These are phyloP conservation scores for Calameuta filiformis DNA, from an alignment of 2,888 invertebrate species.

Conservation along the genomic window DNA sequence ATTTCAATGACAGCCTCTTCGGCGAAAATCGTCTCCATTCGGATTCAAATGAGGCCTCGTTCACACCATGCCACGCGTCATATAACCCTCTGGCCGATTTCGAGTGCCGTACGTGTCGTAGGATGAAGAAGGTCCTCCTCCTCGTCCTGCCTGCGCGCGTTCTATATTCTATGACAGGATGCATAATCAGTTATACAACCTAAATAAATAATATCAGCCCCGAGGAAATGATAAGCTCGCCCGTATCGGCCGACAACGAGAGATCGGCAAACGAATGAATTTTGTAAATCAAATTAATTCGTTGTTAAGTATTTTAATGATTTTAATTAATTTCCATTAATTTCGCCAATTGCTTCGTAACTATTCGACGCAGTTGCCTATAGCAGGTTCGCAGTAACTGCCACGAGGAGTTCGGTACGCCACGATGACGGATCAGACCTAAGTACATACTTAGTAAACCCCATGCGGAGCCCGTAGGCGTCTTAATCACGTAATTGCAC, in stretches of 20 bases:
- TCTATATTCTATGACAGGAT: background rate
- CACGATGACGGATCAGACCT: constrained; percentile 50
- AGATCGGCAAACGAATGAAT: too few species aligned
- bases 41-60: constrained; percentile 64
- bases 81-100: constrained; percentile 37
- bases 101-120: constrained; percentile 2
- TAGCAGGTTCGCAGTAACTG: too few species aligned
- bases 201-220: too few species aligned
- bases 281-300: too few species aligned
- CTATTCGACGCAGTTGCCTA: too few species aligned
- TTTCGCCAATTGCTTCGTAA: constrained; percentile 23
- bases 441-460: constrained; percentile 62
- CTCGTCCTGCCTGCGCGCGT: background rate
- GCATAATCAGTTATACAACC: too few species aligned
- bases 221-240: too few species aligned
- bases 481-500: constrained; percentile 64
- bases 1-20: constrained; percentile 57
- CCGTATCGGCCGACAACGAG: too few species aligned
- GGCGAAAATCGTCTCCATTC: constrained; percentile 63
- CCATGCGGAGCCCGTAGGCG: constrained; percentile 58
- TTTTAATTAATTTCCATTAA: constrained; percentile 59
- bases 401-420: too few species aligned
- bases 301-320: constrained; percentile 7
- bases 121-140: background rate
- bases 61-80: constrained; percentile 57